Evolutionary conservation across 1,140 invertebrate species (phyloP), one percentile per base, ranked within the genome.

Genomic region (Caenorhabditis briggsae): DNA sequence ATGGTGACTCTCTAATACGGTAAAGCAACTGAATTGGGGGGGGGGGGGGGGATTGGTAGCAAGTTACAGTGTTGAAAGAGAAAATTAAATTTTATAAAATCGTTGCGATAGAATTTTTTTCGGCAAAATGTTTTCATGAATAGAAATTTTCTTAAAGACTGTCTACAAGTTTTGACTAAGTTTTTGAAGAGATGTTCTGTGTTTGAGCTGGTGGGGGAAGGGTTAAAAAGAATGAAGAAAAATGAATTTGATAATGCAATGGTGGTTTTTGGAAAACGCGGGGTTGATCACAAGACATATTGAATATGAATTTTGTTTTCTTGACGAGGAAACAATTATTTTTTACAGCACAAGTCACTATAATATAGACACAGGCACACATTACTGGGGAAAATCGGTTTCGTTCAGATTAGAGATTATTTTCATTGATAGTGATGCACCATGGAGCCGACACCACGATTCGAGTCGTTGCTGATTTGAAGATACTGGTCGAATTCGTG

Each of bases 401-500:
- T 33, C 3, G 1, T 1, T 46, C 70, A 53, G 70, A 78, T 78
- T 78, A 78, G 70, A 53, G 25, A 23, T 20, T 14, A 58, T 33
- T 33, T 70, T 78, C 50, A 78, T 78, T 78, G 70, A 78, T 78
- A 78, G 18, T 78, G 70, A n/a, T 78, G 70, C 70, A 78, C 70
- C 70, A 78, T 78, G n/a, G 70, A 78, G 6, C 70, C 70, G 9
- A 53, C 46, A 50, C 70, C 70, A 14, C 70, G 70, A 50, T 78
- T 78, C 7, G 43, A 50, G 5, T 78, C 70, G 70, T 50, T 78
- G 14, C 70, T 78, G 16, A 78, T 78, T n/a, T 78, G 70, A 2
- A 78, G 70, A 78, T 78, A 78, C 70, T 78, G 70, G 33, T 78
- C 70, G 20, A 78, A 78, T 53, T 78, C 70, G 46, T 78, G 70